phyloP scores from a whole-genome alignment of 2,113 vertebrate species.

The Ceratotherium simum region DNA sequence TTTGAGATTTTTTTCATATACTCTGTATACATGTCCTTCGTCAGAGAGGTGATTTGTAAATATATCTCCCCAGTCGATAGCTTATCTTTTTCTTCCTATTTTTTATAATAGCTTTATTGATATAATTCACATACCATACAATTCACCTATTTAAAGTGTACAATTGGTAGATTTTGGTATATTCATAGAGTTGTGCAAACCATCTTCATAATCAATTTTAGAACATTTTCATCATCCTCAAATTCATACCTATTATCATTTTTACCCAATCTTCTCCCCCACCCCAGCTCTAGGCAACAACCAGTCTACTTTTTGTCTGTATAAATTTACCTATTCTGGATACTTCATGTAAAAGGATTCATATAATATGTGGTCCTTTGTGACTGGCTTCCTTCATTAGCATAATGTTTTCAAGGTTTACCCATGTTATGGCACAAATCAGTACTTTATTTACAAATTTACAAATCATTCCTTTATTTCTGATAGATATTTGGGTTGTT shows the following conservation, averaged over 20 bases:
- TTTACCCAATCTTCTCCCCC: neutral
- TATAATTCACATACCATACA: neutral
- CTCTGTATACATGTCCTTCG: neutral
- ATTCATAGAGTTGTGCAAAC: neutral
- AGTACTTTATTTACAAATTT: neutral
- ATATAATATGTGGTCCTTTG: neutral
- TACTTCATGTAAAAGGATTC: neutral
- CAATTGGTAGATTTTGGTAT: neutral
- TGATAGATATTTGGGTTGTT: neutral
- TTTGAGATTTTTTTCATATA: neutral
- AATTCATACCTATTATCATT: neutral
- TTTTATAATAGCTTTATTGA: neutral
- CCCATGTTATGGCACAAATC: neutral
- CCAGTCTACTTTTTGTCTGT: neutral
- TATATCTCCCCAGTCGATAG: neutral
- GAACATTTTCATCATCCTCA: neutral
- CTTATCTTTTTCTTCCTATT: neutral
- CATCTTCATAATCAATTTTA: neutral
- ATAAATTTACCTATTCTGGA: neutral
- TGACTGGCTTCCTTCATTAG: neutral
- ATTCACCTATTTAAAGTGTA: neutral
- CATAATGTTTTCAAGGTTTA: neutral
- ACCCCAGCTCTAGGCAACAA: neutral
- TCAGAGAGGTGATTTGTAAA: neutral
- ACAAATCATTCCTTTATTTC: neutral